Conservation (phyloP, 2,888 invertebrate species). For the Meghimatium bilineatum region DNA sequence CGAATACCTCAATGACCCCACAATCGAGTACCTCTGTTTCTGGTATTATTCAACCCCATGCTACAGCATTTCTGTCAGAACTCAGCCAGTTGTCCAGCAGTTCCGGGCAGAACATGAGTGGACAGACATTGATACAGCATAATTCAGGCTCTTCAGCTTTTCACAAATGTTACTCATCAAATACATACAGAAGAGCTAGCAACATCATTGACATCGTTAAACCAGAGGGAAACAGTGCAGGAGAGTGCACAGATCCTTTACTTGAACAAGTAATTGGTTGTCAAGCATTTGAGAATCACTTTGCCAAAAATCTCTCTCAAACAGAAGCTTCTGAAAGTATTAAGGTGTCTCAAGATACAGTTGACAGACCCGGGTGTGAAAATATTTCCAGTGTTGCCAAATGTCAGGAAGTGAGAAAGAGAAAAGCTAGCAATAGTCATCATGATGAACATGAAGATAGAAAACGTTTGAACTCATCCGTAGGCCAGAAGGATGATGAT, state of each 20-base stretch:
- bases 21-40: background rate
- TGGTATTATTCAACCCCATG: background rate
- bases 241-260: background rate
- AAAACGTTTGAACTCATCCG: constrained; percentile 26
- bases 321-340: background rate
- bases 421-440: constrained; percentile 35
- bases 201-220: background rate
- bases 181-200: background rate
- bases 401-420: constrained; percentile 14
- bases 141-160: constrained; percentile 36
- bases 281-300: background rate
- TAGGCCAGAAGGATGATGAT: constrained; percentile 22
- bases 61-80: constrained; percentile 31
- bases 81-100: constrained; percentile 29
- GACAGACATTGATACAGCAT: constrained; percentile 29
- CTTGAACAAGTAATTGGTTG: background rate
- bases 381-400: background rate
- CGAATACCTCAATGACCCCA: too few species aligned
- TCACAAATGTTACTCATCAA: constrained; percentile 36
- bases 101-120: constrained; percentile 2
- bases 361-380: background rate
- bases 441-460: constrained; percentile 26
- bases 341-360: background rate
- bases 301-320: background rate
- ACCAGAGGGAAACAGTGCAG: background rate